Evolutionary conservation across 2,113 vertebrate genomes (phyloP).

Genomic region (Microcebus murinus): DNA sequence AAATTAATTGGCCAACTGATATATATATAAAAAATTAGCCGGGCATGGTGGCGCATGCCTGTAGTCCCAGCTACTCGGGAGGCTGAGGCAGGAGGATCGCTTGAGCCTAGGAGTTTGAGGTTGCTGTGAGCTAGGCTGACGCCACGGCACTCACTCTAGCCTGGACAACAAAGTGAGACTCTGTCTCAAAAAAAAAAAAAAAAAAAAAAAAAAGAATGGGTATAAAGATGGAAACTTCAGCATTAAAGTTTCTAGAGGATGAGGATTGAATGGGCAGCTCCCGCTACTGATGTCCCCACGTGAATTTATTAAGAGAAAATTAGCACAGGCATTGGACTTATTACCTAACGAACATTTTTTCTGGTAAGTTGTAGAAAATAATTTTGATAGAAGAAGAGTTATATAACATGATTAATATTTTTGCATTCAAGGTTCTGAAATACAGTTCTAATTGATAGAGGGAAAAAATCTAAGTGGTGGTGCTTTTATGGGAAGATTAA

Average conservation of each 20-base stretch:
- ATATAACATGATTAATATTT: neutral
- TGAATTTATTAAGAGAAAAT: constrained; percentile 42
- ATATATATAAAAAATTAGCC: no score
- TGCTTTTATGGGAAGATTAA: neutral
- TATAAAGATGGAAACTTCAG: neutral
- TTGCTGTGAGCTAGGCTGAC: no score
- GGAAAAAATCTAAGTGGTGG: neutral
- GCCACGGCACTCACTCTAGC: no score
- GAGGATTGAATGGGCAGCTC: neutral
- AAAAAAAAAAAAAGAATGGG: no score
- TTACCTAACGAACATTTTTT: neutral
- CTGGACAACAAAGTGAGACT: no score
- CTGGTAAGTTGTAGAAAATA: neutral
- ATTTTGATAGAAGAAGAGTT: neutral
- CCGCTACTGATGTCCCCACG: neutral
- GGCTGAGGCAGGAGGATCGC: no score
- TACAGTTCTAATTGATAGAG: neutral
- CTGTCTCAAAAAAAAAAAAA: no score
- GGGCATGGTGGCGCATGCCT: no score
- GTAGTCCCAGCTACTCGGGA: no score
- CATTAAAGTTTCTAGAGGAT: neutral
- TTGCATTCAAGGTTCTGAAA: neutral
- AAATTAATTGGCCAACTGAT: no score
- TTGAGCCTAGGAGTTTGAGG: no score
- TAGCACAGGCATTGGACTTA: neutral